These are phyloP conservation scores for Odontamblyopus rebecca DNA, from an alignment of 2,797 vertebrate species.

Conservation along the genomic window DNA sequence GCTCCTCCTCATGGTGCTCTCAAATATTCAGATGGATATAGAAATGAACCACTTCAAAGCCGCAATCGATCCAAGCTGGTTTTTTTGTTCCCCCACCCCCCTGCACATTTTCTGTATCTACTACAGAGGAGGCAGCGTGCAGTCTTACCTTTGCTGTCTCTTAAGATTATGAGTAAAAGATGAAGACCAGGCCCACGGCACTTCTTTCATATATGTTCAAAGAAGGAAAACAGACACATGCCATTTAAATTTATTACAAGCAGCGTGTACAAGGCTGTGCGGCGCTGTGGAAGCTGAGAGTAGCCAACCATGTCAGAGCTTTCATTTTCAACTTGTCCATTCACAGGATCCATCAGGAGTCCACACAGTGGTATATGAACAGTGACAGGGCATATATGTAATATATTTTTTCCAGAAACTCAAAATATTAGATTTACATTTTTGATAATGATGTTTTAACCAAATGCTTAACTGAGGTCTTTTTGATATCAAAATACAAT, in stretches of 20 bases:
- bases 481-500: background rate
- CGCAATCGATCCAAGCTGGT: slow-evolving; percentile 9
- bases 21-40: background rate
- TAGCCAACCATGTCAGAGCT: slow-evolving; percentile 27
- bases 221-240: slow-evolving; percentile 67
- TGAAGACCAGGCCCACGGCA: slow-evolving; percentile 47
- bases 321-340: slow-evolving; percentile 29
- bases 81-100: slow-evolving; percentile 13
- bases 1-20: background rate
- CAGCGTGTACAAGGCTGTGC: slow-evolving; percentile 37
- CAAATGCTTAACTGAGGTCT: background rate
- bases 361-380: background rate
- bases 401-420: background rate
- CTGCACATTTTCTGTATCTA: slow-evolving; percentile 34
- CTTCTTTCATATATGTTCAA: slow-evolving; percentile 51
- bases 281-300: slow-evolving; percentile 27
- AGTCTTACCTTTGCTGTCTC: slow-evolving; percentile 62
- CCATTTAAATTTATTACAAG: slow-evolving; percentile 60
- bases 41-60: slow-evolving; percentile 14
- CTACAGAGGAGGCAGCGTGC: slow-evolving; percentile 35
- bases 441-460: background rate
- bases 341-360: slow-evolving; percentile 11
- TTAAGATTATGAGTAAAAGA: slow-evolving; percentile 54
- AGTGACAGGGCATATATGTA: background rate
- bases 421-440: background rate